A percentile compares a stretch with the other conserved stretches of the same genome.
Conservation (phyloP, 2,113 vertebrate genomes). For the Gambusia holbrooki region DNA sequence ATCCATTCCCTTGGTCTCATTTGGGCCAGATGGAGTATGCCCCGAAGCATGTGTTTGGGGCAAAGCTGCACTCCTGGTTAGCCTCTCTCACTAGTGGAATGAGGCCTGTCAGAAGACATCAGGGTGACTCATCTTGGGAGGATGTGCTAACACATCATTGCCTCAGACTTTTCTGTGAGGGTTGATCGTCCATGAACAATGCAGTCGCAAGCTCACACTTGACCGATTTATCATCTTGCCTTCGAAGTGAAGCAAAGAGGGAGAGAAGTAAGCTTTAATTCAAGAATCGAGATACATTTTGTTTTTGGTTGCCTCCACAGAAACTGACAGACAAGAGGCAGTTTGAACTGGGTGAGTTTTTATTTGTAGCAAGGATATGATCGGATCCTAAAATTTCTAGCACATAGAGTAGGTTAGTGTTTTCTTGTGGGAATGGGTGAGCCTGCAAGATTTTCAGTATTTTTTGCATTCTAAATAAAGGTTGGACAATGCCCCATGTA, state of each 20-base stretch:
- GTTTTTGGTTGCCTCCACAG: slow-evolving; percentile 25
- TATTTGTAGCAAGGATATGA: slow-evolving; percentile 16
- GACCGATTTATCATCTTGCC: slow-evolving; percentile 66
- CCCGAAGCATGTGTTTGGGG: slow-evolving; percentile 74
- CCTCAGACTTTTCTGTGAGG: slow-evolving; percentile 64
- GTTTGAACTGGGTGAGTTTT: slow-evolving; percentile 28
- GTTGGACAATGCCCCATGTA: not conserved
- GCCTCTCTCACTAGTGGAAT: slow-evolving; percentile 71
- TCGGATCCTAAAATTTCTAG: slow-evolving; percentile 16
- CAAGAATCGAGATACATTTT: slow-evolving; percentile 36
- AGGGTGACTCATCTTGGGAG: slow-evolving; percentile 76
- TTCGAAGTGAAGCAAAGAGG: slow-evolving; percentile 14
- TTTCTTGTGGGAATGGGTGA: not conserved
- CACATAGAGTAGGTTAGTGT: slow-evolving; percentile 4
- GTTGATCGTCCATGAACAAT: slow-evolving; percentile 77
- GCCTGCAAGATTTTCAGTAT: not conserved
- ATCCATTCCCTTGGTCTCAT: slow-evolving; percentile 66
- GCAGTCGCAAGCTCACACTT: slow-evolving; percentile 63
- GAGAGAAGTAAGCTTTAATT: slow-evolving; percentile 50
- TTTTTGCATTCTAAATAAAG: slow-evolving; percentile 24
- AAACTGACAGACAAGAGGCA: slow-evolving; percentile 27
- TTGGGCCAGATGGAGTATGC: slow-evolving; percentile 75
- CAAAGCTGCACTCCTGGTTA: slow-evolving; percentile 67
- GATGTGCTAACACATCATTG: slow-evolving; percentile 74
- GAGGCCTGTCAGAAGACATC: slow-evolving; percentile 77